Conservation (phyloP, 2,888 invertebrate species). For the Seladonia tumulorum region DNA sequence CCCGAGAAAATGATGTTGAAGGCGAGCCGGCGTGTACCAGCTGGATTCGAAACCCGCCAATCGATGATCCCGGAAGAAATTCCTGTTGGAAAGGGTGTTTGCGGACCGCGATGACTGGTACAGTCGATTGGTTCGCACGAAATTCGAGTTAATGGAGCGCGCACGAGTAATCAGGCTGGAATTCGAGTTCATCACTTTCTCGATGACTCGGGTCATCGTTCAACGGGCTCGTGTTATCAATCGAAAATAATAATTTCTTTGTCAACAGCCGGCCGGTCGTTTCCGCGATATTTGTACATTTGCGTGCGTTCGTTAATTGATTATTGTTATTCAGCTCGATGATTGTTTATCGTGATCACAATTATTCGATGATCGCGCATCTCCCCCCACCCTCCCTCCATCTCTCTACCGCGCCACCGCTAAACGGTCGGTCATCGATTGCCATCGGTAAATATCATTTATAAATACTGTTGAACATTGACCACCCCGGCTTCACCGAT, state of each 20-base stretch:
- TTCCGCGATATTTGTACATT: slow-evolving; percentile 12
- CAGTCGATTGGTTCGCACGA: slow-evolving; percentile 73
- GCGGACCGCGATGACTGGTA: slow-evolving; percentile 63
- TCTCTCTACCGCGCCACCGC: neutral
- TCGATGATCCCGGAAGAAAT: slow-evolving; percentile 62
- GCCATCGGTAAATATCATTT: neutral
- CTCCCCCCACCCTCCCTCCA: neutral
- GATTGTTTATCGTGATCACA: slow-evolving; percentile 46
- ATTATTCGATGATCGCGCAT: slow-evolving; percentile 45
- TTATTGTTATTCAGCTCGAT: slow-evolving; percentile 49
- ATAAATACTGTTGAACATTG: neutral
- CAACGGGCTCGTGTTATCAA: slow-evolving; percentile 63
- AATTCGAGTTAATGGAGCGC: slow-evolving; percentile 75
- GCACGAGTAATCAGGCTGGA: slow-evolving; percentile 72
- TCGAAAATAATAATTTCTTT: slow-evolving; percentile 73
- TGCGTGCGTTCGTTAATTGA: slow-evolving; percentile 42
- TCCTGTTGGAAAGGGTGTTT: slow-evolving; percentile 58
- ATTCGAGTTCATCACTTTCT: slow-evolving; percentile 75
- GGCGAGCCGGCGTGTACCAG: slow-evolving; percentile 1
- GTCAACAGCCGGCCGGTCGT: slow-evolving; percentile 52
- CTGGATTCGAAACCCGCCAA: slow-evolving; percentile 14
- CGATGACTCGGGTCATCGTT: slow-evolving; percentile 73
- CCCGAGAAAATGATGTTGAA: neutral
- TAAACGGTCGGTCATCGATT: slow-evolving; percentile 19
- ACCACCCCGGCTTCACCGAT: neutral